Conservation (phyloP, 2,888 invertebrate species). For the Erannis defoliaria region DNA sequence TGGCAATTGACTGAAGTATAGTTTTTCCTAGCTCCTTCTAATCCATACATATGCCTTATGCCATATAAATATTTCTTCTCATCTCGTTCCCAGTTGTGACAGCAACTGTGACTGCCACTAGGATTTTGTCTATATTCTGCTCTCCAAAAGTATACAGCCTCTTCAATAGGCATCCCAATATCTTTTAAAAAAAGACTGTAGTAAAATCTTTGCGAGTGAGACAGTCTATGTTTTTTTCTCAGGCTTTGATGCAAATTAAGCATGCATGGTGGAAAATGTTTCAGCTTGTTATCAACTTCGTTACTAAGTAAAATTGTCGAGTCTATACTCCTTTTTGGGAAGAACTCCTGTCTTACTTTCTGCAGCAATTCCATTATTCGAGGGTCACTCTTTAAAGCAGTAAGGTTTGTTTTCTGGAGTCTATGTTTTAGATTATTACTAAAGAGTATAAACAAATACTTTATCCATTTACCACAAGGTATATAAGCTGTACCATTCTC, state of each 20-base stretch:
- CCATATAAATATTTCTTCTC: conserved; percentile 88
- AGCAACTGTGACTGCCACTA: conserved; percentile 78
- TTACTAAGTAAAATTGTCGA: conserved; percentile 56
- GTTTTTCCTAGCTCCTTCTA: conserved; percentile 88
- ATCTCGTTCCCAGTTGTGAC: conserved; percentile 88
- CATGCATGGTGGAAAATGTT: conserved; percentile 89
- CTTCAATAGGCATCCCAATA: conserved; percentile 88
- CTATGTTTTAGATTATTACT: conserved; percentile 69
- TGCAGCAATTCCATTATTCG: conserved; percentile 67
- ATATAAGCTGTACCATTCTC: conserved; percentile 81
- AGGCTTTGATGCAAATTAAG: conserved; percentile 85
- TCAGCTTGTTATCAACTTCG: conserved; percentile 68
- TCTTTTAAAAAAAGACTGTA: conserved; percentile 91
- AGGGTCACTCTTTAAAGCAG: conserved; percentile 65
- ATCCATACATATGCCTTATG: conserved; percentile 90
- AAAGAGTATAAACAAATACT: conserved; percentile 79
- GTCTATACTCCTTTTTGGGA: conserved; percentile 44
- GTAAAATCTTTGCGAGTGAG: conserved; percentile 88
- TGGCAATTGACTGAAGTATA: conserved; percentile 88
- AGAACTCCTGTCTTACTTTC: conserved; percentile 58
- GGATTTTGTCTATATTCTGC: conserved; percentile 86
- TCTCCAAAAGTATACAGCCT: conserved; percentile 89
- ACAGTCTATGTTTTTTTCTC: conserved; percentile 87
- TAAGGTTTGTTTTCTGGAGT: conserved; percentile 60
- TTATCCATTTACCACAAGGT: conserved; percentile 86